phyloP scores from a whole-genome alignment of 2,888 invertebrate species.

The Pterobdella sp. region DNA sequence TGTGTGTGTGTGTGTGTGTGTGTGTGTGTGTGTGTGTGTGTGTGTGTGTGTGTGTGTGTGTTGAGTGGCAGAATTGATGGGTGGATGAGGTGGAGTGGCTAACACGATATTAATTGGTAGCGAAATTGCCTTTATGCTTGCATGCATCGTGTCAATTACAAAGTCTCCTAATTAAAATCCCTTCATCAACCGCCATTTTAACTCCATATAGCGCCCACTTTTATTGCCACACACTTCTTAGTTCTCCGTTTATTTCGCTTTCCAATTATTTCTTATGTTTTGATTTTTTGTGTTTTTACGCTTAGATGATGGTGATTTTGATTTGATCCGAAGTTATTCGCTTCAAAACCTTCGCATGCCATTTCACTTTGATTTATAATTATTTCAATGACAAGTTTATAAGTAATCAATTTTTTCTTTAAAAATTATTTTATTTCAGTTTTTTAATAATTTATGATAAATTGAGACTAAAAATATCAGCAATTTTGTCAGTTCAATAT shows the following conservation, averaged over 20 bases:
- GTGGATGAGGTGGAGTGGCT: neutral
- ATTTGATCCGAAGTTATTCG: no score
- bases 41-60: conserved; percentile 20
- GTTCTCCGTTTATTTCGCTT: conserved; percentile 14
- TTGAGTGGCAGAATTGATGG: conserved; percentile 8
- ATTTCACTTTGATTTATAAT: no score
- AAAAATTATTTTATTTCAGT: no score
- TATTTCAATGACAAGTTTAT: no score
- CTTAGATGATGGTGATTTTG: neutral
- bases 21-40: conserved; percentile 16
- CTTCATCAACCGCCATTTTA: neutral
- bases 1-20: conserved; percentile 20
- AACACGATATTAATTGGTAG: conserved; percentile 18
- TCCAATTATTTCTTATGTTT: conserved; percentile 33
- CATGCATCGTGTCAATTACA: neutral
- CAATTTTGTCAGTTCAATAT: no score
- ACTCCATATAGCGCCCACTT: neutral
- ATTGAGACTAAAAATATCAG: no score
- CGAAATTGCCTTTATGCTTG: neutral
- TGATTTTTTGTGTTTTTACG: neutral
- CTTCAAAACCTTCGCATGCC: no score
- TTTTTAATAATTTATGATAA: no score
- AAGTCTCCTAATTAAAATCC: neutral
- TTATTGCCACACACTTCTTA: neutral
- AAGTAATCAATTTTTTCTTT: no score